phyloP scores from a whole-genome alignment of 1,140 invertebrate species.

The Drosophila murphyi region DNA sequence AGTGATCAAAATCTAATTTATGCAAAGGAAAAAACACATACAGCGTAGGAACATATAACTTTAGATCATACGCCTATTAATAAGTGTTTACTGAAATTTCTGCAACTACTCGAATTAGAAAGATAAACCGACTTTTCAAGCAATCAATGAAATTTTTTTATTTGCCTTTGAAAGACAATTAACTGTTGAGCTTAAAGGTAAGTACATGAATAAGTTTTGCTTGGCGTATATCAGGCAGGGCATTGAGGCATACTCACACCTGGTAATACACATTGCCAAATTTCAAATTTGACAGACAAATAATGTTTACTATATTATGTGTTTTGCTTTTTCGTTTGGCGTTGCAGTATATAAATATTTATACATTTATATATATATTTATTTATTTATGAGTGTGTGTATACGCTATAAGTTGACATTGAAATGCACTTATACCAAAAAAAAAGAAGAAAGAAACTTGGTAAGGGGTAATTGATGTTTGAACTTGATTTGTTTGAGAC shows the following conservation, averaged over 20 bases:
- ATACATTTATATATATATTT: background rate
- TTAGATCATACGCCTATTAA: slow-evolving; percentile 14
- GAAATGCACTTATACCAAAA: slow-evolving; percentile 55
- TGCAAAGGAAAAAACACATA: background rate
- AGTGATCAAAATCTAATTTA: slow-evolving; percentile 5
- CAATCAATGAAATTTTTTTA: slow-evolving; percentile 16
- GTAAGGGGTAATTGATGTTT: slow-evolving; percentile 58
- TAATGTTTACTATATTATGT: slow-evolving; percentile 39
- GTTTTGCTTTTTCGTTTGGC: slow-evolving; percentile 30
- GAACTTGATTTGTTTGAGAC: slow-evolving; percentile 49
- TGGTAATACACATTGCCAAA: slow-evolving; percentile 46
- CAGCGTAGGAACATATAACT: background rate
- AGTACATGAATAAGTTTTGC: slow-evolving; percentile 15
- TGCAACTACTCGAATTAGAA: background rate
- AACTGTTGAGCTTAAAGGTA: background rate
- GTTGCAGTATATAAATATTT: slow-evolving; percentile 18
- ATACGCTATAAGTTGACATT: slow-evolving; percentile 51
- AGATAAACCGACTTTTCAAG: background rate
- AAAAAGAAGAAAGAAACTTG: slow-evolving; percentile 4
- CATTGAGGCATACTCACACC: slow-evolving; percentile 12
- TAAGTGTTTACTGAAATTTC: background rate
- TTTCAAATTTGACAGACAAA: slow-evolving; percentile 46
- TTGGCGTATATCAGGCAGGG: slow-evolving; percentile 33
- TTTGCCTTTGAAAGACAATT: slow-evolving; percentile 8
- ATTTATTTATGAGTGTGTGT: background rate